Conservation (phyloP, 1,140 invertebrate genomes). For the Schlechtendalia chinensis region DNA sequence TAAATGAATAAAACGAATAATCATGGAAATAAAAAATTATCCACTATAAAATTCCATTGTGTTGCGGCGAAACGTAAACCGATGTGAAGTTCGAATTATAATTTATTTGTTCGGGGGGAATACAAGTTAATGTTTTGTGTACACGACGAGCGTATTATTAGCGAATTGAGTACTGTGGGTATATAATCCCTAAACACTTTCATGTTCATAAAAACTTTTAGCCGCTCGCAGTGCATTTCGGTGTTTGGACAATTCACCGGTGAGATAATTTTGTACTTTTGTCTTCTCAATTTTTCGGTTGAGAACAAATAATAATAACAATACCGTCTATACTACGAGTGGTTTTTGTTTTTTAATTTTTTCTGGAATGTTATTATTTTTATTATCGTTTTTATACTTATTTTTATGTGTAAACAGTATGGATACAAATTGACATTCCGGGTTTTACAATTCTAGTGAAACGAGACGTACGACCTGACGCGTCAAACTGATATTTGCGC, state of each 20-base stretch:
- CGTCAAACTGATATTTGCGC: too few relatives aligned
- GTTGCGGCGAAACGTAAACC: too few relatives aligned
- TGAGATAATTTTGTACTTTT: background rate
- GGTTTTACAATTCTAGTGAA: background rate
- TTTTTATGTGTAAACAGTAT: background rate
- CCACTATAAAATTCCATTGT: too few relatives aligned
- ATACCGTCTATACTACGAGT: background rate
- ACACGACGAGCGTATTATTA: background rate
- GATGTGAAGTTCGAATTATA: background rate
- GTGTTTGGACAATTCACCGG: background rate
- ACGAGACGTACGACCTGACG: background rate
- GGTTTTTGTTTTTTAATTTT: too few relatives aligned
- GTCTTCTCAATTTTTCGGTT: background rate
- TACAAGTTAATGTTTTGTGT: background rate
- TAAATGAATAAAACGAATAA: too few relatives aligned
- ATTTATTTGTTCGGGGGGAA: constrained; percentile 5
- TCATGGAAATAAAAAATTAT: too few relatives aligned
- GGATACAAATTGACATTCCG: background rate
- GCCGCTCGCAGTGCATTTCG: background rate
- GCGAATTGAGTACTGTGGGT: too few relatives aligned
- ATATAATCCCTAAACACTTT: background rate
- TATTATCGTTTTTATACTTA: background rate
- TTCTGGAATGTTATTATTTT: too few relatives aligned
- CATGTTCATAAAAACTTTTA: background rate
- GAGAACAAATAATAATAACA: background rate